Evolutionary conservation across 2,113 vertebrate species (phyloP).

Genomic region (Passer montanus): DNA sequence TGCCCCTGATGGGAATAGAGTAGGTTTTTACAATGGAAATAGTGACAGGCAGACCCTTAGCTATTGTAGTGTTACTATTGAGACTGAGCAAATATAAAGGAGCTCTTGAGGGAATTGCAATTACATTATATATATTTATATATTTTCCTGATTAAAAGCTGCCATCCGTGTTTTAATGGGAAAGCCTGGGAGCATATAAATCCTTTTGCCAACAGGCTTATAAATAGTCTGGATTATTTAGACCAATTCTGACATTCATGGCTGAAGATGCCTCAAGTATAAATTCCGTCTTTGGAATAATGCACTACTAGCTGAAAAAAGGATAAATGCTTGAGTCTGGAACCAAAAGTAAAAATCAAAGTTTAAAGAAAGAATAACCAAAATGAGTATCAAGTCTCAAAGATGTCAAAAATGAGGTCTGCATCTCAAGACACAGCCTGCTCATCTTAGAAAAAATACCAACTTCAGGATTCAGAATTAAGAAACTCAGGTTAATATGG

Average conservation of each 20-base stretch:
- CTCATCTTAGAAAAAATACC: not conserved
- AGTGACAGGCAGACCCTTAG: slow-evolving; percentile 17
- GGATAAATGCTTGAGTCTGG: not conserved
- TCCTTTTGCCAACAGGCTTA: not conserved
- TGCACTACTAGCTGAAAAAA: not conserved
- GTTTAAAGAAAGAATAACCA: not conserved
- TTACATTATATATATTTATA: not conserved
- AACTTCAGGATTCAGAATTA: not conserved
- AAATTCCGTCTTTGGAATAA: not conserved
- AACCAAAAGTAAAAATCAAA: not conserved
- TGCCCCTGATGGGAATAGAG: not conserved
- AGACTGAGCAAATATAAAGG: slow-evolving; percentile 10
- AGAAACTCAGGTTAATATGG: not conserved
- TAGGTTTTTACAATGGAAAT: slow-evolving; percentile 21
- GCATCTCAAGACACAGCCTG: not conserved
- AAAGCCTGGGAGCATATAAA: not conserved
- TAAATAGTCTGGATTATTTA: not conserved
- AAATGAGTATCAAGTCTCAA: not conserved
- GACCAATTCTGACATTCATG: not conserved
- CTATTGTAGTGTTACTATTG: slow-evolving; percentile 19
- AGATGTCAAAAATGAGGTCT: not conserved
- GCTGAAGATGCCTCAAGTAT: not conserved
- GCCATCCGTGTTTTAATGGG: not conserved
- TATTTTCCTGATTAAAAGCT: not conserved
- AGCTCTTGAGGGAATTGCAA: slow-evolving; percentile 17